phyloP scores from a whole-genome alignment of 2,113 vertebrate genomes.

The Rhinolophus ferrumequinum region DNA sequence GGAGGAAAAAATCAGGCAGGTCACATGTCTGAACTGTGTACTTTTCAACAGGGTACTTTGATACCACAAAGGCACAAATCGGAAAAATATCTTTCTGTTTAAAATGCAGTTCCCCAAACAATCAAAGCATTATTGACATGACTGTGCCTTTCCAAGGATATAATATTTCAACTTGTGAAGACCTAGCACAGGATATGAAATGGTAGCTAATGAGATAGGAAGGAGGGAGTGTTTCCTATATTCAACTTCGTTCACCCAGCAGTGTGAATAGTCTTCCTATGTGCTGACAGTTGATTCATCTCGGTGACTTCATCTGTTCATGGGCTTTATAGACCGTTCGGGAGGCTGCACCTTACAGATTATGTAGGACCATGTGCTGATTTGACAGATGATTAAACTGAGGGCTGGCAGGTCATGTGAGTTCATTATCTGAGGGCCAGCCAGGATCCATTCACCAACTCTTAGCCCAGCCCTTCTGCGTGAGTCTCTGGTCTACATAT shows the following conservation, averaged over 20 bases:
- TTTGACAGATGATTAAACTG: neutral
- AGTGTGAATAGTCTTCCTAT: neutral
- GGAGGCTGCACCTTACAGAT: neutral
- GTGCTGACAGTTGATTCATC: too few relatives aligned
- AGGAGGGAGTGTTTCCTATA: neutral
- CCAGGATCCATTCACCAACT: neutral
- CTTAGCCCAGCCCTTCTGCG: fast-evolving
- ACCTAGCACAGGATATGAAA: too few relatives aligned
- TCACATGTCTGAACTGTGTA: too few relatives aligned
- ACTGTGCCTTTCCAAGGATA: neutral
- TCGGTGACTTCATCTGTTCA: neutral
- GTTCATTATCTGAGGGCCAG: too few relatives aligned
- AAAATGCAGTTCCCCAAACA: neutral
- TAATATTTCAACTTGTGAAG: fast-evolving
- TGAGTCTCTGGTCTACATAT: neutral
- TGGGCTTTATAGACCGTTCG: fast-evolving
- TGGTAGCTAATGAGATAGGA: neutral
- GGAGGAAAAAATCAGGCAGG: neutral
- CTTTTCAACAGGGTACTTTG: fast-evolving
- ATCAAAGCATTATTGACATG: fast-evolving
- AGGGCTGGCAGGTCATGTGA: neutral
- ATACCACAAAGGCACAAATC: neutral
- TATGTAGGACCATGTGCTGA: fast-evolving
- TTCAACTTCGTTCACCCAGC: too few relatives aligned
- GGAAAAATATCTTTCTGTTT: neutral